These are phyloP conservation scores for Mimachlamys varia DNA, from an alignment of 2,888 invertebrate species.

Conservation along the genomic window DNA sequence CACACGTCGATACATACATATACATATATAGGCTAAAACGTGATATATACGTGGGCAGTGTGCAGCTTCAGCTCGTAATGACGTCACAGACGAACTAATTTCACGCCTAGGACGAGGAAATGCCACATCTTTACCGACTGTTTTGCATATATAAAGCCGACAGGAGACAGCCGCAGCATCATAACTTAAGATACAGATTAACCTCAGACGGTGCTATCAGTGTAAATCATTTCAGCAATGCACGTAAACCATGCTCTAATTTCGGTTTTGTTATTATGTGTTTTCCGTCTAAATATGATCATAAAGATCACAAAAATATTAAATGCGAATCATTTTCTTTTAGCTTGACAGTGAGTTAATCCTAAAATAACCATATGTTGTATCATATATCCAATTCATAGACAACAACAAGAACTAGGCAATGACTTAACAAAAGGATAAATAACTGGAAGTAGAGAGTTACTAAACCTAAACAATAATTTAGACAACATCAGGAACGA, in stretches of 20 bases:
- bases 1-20: too few species aligned
- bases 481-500: too few species aligned
- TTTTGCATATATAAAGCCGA: conserved; percentile 8
- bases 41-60: background rate
- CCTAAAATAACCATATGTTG: background rate
- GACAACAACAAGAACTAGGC: too few species aligned
- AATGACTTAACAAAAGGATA: too few species aligned
- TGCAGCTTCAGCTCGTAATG: background rate
- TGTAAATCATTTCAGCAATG: background rate
- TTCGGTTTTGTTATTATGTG: background rate
- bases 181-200: background rate
- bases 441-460: too few species aligned
- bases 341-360: too few species aligned
- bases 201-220: background rate
- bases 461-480: too few species aligned
- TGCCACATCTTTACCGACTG: background rate
- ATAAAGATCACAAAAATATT: background rate
- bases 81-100: conserved; percentile 34
- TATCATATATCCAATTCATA: too few species aligned
- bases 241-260: background rate
- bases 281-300: background rate
- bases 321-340: background rate
- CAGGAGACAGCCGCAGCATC: background rate
- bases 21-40: background rate
- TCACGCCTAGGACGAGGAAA: background rate